Base-by-base conservation (phyloP, 37 sponge, comb jelly and placozoan species). In the Bolinopsis microptera region DNA sequence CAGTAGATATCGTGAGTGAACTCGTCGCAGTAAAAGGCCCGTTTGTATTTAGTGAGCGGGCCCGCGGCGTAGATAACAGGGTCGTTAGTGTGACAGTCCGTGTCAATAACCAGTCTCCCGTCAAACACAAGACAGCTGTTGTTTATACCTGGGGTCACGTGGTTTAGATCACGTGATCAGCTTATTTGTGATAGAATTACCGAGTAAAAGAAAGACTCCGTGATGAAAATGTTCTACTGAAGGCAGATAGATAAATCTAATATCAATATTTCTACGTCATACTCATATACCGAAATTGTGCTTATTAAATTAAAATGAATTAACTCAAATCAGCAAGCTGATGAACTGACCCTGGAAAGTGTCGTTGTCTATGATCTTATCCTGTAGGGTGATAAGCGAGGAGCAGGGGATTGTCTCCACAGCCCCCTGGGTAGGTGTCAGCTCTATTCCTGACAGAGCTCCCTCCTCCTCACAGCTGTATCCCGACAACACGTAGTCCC, bases 51-150 rank as follows among this genome's bases (percentile, higher is more conserved):
- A 25, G 99, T 97, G 39, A 97, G 88, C 0, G 97, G 96, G 1
- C 99, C 99, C 39, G 97, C 97, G 67, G 96, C 99, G 77, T 95
- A 94, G 5, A 98, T 96, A 38, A 35, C 75, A 0, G 96, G 95
- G 76, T 98, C 99, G 69, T 97, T 98, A 41, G 99, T 98, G 26
- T 92, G 94, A 70, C 96, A 95, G 67, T 72, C 90, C 2, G 93
- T 61, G 39, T 96, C 95, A 5, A 98, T 94, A 21, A 98, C 99
- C 76, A 98, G 94, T 0, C 96, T 92, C 1, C 95, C 39, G 68
- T 98, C 99, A 94, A 96, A 96, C 40, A 98, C 99, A 83, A 98
- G 94, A 94, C 96, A 98, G 32, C 96, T 94, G 93, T 97, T 94
- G 86, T 98, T 98, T 68, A 98, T 93, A 38, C 97, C 99, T 96